Evolutionary conservation across 92 coral and sea anemone species (phyloP).

Genomic region (Heliopora coerulea): DNA sequence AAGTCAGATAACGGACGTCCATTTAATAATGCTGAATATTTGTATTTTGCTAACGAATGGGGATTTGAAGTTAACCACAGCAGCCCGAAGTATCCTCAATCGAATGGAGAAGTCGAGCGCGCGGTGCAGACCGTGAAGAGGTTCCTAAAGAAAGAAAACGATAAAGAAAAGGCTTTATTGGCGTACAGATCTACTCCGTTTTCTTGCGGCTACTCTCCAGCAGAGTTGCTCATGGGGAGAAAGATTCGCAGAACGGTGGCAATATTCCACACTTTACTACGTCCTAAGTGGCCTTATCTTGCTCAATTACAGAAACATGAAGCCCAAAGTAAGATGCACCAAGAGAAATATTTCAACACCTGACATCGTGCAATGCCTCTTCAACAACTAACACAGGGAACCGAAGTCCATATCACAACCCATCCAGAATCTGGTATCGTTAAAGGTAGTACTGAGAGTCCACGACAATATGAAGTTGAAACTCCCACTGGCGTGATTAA

Average conservation of each 20-base stretch:
- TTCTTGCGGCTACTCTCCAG: slow-evolving; percentile 53
- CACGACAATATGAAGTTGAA: slow-evolving; percentile 33
- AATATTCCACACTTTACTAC: slow-evolving; percentile 11
- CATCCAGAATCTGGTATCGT: slow-evolving; percentile 29
- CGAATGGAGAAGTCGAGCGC: slow-evolving; percentile 57
- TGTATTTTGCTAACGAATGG: slow-evolving; percentile 43
- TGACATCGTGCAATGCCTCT: slow-evolving; percentile 43
- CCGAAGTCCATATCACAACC: slow-evolving; percentile 42
- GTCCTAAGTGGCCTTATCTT: slow-evolving; percentile 45
- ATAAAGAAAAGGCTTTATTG: slow-evolving; percentile 13
- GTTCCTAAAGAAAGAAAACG: slow-evolving; percentile 52
- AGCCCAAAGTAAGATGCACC: slow-evolving; percentile 21
- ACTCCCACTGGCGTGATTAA: slow-evolving; percentile 13
- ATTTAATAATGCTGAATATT: slow-evolving; percentile 31
- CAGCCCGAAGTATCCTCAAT: slow-evolving; percentile 39
- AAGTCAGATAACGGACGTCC: slow-evolving; percentile 58
- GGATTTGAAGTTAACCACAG: slow-evolving; percentile 36
- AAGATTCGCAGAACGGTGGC: slow-evolving; percentile 43
- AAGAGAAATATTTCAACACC: slow-evolving; percentile 29
- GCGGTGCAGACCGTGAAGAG: slow-evolving; percentile 53
- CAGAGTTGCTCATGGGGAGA: slow-evolving; percentile 57
- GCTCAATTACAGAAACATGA: slow-evolving; percentile 30
- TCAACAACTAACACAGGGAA: slow-evolving; percentile 28
- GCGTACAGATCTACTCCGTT: slow-evolving; percentile 57
- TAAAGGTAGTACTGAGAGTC: slow-evolving; percentile 18